These are phyloP conservation scores for Lophotis ruficrista DNA, from an alignment of 2,113 vertebrate species.

Conservation along the genomic window DNA sequence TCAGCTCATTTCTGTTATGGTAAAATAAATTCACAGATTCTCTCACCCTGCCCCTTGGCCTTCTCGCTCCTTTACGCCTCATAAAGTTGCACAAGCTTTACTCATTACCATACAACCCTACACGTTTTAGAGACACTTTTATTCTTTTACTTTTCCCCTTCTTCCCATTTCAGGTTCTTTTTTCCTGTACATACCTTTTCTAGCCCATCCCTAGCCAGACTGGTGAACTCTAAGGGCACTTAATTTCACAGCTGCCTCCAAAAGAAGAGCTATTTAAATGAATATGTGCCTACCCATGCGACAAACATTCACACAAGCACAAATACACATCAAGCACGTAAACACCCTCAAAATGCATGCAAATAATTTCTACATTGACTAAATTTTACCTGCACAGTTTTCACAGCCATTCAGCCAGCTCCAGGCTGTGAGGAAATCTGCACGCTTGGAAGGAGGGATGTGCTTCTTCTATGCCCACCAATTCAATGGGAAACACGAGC, in stretches of 20 bases:
- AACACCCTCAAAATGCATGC: conserved; percentile 3
- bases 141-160: neutral
- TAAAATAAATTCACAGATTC: neutral
- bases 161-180: neutral
- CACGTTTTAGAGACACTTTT: neutral
- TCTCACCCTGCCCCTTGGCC: neutral
- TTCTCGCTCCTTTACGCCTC: neutral
- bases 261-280: neutral
- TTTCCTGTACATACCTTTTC: neutral
- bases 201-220: neutral
- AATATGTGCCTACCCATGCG: neutral
- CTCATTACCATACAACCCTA: neutral
- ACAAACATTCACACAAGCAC: neutral
- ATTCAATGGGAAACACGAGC: neutral
- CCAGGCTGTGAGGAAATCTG: neutral
- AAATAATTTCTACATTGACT: conserved; percentile 7
- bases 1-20: neutral
- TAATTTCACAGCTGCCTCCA: conserved; percentile 24
- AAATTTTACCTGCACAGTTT: conserved; percentile 16
- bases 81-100: neutral
- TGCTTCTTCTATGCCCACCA: neutral
- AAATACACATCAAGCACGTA: conserved; percentile 17
- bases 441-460: neutral
- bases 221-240: neutral
- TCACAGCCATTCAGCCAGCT: neutral